Evolutionary conservation across 2,888 invertebrate species (phyloP).

Genomic region (Priocnemis perturbator): DNA sequence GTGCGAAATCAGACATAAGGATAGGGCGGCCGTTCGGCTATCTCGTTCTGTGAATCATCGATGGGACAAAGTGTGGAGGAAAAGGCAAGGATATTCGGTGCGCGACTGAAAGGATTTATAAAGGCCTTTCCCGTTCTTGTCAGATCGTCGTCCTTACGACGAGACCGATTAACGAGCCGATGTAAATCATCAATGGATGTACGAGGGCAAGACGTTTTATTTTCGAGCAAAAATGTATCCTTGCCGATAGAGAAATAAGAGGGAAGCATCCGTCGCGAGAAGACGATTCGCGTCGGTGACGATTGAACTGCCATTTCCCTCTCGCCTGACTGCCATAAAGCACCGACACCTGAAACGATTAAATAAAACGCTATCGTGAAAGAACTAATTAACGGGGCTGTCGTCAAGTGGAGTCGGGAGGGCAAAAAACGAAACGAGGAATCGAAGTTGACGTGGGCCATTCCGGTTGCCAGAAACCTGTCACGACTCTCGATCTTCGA

Average conservation of each 20-base stretch:
- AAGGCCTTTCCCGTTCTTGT: conserved; percentile 35
- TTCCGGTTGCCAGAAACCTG: too few species aligned
- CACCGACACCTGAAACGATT: too few species aligned
- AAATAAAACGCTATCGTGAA: too few species aligned
- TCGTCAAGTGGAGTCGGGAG: conserved; percentile 13
- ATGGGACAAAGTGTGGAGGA: conserved; percentile 2
- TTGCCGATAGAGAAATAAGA: neutral
- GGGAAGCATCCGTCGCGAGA: too few species aligned
- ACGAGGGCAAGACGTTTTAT: neutral
- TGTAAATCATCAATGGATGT: conserved; percentile 12
- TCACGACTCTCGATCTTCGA: too few species aligned
- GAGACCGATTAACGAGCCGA: conserved; percentile 33
- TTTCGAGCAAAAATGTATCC: neutral
- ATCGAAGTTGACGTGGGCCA: too few species aligned
- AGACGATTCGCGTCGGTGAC: too few species aligned
- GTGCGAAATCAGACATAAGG: neutral
- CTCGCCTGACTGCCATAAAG: too few species aligned
- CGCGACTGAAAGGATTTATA: conserved; percentile 28
- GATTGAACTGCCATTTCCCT: too few species aligned
- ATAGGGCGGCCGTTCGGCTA: conserved; percentile 10
- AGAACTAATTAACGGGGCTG: too few species aligned
- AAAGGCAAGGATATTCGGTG: conserved; percentile 31
- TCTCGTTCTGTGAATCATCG: conserved; percentile 6
- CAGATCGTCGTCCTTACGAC: conserved; percentile 35
- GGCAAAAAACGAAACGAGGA: too few species aligned